phyloP scores from a whole-genome alignment of 1,140 invertebrate species.

The Goniozus legneri region DNA sequence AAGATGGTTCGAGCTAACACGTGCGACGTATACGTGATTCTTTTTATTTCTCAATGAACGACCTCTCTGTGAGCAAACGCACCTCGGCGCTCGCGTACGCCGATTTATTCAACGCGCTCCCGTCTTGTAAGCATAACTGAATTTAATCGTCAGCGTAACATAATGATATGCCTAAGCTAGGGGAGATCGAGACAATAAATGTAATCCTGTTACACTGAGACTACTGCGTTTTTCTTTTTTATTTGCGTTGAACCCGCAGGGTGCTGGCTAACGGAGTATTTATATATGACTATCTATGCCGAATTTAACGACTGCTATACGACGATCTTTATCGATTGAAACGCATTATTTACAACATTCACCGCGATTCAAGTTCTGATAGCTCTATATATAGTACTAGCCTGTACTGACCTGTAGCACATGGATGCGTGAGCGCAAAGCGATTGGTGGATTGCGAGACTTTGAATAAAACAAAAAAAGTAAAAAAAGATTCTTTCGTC shows the following conservation, averaged over 20 bases:
- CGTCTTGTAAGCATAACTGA: conserved; percentile 41
- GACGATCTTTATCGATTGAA: conserved; percentile 4
- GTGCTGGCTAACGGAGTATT: conserved; percentile 49
- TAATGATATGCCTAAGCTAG: conserved; percentile 43
- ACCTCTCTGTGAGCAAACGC: conserved; percentile 11
- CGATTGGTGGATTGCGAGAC: conserved; percentile 34
- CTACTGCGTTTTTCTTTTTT: conserved; percentile 52
- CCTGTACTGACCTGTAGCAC: conserved; percentile 57
- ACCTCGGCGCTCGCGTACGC: conserved; percentile 19
- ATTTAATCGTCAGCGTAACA: conserved; percentile 26
- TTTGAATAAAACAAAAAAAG: conserved; percentile 18
- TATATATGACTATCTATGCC: conserved; percentile 35
- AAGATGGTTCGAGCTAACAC: not conserved
- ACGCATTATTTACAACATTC: conserved; percentile 4
- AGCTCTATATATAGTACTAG: conserved; percentile 52
- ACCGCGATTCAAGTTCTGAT: conserved; percentile 23
- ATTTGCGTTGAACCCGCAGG: conserved; percentile 48
- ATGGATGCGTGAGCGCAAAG: conserved; percentile 51
- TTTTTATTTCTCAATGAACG: not conserved
- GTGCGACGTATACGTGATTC: not conserved
- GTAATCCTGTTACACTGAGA: conserved; percentile 55
- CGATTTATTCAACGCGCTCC: conserved; percentile 33
- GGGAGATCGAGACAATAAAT: conserved; percentile 55
- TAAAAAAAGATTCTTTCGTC: conserved; percentile 17
- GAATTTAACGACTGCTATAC: not conserved